Conservation (phyloP, 2,113 vertebrate species). For the Rattus rattus region DNA sequence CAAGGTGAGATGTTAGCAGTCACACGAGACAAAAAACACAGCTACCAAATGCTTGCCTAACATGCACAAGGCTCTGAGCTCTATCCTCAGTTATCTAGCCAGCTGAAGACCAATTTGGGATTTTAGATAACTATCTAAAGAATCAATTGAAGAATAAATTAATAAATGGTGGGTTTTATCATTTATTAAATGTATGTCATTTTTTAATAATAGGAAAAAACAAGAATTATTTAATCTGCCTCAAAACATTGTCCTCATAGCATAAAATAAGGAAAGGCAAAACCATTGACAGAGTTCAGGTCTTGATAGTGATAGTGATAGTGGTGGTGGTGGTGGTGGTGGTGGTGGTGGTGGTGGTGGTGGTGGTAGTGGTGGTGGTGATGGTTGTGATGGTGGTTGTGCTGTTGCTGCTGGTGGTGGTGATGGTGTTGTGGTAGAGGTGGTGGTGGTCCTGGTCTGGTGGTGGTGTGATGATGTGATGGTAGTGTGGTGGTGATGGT, state of each 20-base stretch:
- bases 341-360: background rate
- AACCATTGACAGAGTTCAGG: background rate
- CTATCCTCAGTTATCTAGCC: background rate
- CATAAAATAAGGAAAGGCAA: background rate
- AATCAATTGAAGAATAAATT: background rate
- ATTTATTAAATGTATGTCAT: background rate
- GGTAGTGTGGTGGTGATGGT: too few species aligned
- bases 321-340: background rate
- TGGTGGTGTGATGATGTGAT: too few species aligned
- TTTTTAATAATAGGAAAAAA: constrained; percentile 16
- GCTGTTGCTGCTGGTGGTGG: background rate
- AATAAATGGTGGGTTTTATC: background rate
- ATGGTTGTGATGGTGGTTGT: background rate
- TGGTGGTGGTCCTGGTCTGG: background rate
- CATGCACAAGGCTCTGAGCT: too few species aligned
- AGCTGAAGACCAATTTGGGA: background rate
- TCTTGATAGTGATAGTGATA: background rate
- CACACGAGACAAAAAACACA: background rate
- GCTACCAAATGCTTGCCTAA: background rate
- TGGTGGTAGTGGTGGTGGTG: background rate
- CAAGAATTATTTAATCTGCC: background rate
- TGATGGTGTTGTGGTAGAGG: background rate
- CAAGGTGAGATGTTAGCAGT: background rate
- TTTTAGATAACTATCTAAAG: background rate
- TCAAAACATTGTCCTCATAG: background rate